Evolutionary conservation across 2,888 invertebrate species (phyloP), one percentile per base, ranked within the genome.

Genomic region (Drosophila prostipennis): DNA sequence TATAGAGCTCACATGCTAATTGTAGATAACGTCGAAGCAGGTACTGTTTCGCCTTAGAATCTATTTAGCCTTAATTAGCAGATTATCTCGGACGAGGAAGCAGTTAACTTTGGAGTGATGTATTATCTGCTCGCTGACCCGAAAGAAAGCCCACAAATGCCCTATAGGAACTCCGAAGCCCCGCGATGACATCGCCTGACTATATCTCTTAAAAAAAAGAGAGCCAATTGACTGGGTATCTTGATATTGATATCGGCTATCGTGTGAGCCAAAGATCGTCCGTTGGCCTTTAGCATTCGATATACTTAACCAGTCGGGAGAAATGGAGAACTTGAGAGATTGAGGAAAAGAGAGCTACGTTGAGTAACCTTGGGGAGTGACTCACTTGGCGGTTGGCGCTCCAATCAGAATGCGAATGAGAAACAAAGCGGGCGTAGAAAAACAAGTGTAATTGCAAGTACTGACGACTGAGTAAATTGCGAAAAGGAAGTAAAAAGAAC

Each of bases 301-400:
- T 34, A 23, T 19, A 42, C 16, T 2, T 19, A 40, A 45, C 14
- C 46, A 58, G 46, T 46, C 14, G 48, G 54, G 42, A 29, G 55
- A 64, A 72, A 36, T 40, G 54, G 53, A 34, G 45, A 48, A 63
- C 32, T 14, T 34, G 29, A 11, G 34, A 34, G 11, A 11, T 11
- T 34, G 11, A 7, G 26, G 45, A 54, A 63, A 48, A 65, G 32
- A 56, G 61, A 60, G 69, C 61, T 72, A 60, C 63, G 60, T 64
- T 64, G 68, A 72, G 71, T 76, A 79, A 79, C 79, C 79, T 79
- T 79, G 79, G 79, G 61, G 53, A 73, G 72, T 79, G 79, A 79
- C 65, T 79, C 79, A 79, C 37, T 72, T 51, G 49, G 29, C 57
- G 45, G 43, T 54, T 39, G 39, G 55, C 16, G 10, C 23, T 46